phyloP scores from a whole-genome alignment of 2,888 invertebrate species.

The Oscheius myriophilus region DNA sequence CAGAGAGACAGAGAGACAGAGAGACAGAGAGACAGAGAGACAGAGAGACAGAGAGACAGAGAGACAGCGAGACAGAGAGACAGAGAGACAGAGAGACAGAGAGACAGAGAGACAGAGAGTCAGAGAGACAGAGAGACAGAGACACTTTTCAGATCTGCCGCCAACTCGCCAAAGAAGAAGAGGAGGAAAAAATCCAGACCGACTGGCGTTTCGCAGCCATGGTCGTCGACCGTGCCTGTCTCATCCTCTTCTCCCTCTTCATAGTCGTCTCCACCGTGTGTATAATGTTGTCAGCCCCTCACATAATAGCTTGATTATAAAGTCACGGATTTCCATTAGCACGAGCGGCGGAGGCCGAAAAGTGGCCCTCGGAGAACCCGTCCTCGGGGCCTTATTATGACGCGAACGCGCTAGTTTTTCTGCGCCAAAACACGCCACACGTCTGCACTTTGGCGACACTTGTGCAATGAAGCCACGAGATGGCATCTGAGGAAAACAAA shows the following conservation, averaged over 20 bases:
- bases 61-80: too few species aligned
- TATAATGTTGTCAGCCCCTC: slow-evolving; percentile 60
- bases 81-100: too few species aligned
- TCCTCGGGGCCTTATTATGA: slow-evolving; percentile 12
- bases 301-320: slow-evolving; percentile 50
- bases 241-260: slow-evolving; percentile 57
- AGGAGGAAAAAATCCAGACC: slow-evolving; percentile 52
- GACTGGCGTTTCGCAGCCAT: slow-evolving; percentile 65
- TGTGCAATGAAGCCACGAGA: neutral
- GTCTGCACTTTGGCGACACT: slow-evolving; percentile 20
- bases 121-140: too few species aligned
- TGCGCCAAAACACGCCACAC: neutral
- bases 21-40: too few species aligned
- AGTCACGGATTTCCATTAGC: too few species aligned
- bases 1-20: neutral
- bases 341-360: neutral
- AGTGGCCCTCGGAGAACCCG: neutral
- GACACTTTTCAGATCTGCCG: slow-evolving; percentile 38
- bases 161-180: slow-evolving; percentile 54
- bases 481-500: slow-evolving; percentile 3
- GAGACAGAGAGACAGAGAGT: too few species aligned
- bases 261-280: slow-evolving; percentile 54
- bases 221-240: slow-evolving; percentile 58
- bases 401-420: slow-evolving; percentile 15
- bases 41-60: too few species aligned